Evolutionary conservation across 1,140 invertebrate genomes (phyloP), one percentile per base, ranked within the genome.

Genomic region (Idris sp.): DNA sequence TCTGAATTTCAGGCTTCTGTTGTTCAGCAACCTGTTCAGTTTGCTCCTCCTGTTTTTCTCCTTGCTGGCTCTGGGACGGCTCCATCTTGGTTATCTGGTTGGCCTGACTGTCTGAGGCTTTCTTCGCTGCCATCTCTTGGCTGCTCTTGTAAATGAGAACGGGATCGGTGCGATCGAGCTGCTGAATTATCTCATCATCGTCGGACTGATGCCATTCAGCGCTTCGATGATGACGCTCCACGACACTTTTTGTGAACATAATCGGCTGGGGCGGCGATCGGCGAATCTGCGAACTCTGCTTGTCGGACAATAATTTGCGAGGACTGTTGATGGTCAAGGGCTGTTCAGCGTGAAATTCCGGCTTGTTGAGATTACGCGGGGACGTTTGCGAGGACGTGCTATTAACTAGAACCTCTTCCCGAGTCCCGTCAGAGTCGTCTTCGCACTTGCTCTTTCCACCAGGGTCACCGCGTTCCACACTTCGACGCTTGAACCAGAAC

Each of bases 401-500:
- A n/a, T n/a, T n/a, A n/a, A n/a, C n/a, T n/a, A n/a, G n/a, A n/a
- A n/a, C n/a, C n/a, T n/a, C n/a, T n/a, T n/a, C n/a, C n/a, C n/a
- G n/a, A n/a, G n/a, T n/a, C n/a, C n/a, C n/a, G n/a, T n/a, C n/a
- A n/a, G n/a, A n/a, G n/a, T n/a, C n/a, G n/a, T n/a, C n/a, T n/a
- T n/a, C n/a, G n/a, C n/a, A n/a, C n/a, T n/a, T n/a, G n/a, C n/a
- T n/a, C n/a, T 62, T 77, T 80, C 87, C 88, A 59, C 88, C 88
- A 49, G 87, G 85, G 81, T 89, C 88, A 88, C 77, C 83, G 85
- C 79, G 79, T 67, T 86, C 83, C 48, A 79, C 81, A 43, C 84
- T 79, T 69, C 83, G 86, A 58, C 86, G 82, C 77, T 82, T 87
- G 85, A 87, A 89, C 88, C 87, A 89, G 31, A 87, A 81, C 53